These are phyloP conservation scores for Cotesia chilonis DNA, from an alignment of 1,140 invertebrate genomes.

Conservation along the genomic window DNA sequence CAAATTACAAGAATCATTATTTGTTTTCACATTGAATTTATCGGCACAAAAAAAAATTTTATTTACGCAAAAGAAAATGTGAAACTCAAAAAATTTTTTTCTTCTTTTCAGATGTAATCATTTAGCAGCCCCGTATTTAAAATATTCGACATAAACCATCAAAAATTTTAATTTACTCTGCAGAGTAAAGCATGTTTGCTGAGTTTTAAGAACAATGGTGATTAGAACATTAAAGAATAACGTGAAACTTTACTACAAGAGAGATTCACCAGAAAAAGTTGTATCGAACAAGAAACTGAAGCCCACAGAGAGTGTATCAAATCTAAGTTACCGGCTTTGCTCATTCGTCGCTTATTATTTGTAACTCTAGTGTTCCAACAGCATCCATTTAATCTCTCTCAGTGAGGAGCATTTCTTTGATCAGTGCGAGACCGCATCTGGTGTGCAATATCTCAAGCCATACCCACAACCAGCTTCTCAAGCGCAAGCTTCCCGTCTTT, in stretches of 20 bases:
- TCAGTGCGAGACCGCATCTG: constrained; percentile 65
- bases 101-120: too few relatives aligned
- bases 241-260: neutral
- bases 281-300: constrained; percentile 18
- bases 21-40: too few relatives aligned
- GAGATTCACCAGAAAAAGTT: constrained; percentile 36
- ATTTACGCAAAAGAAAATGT: too few relatives aligned
- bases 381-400: constrained; percentile 65
- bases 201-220: too few relatives aligned
- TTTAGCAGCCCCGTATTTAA: too few relatives aligned
- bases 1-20: too few relatives aligned
- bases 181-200: neutral
- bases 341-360: constrained; percentile 58
- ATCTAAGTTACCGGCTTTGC: constrained; percentile 52
- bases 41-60: too few relatives aligned
- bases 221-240: too few relatives aligned
- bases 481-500: constrained; percentile 62
- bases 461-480: constrained; percentile 58
- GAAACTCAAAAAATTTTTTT: too few relatives aligned
- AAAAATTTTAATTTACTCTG: neutral
- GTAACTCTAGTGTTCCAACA: constrained; percentile 59
- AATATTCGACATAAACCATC: too few relatives aligned
- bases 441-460: constrained; percentile 62
- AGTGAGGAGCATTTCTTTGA: constrained; percentile 63
- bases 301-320: constrained; percentile 53